phyloP scores from a whole-genome alignment of 2,888 invertebrate species.

The Gasteruption jaculator region DNA sequence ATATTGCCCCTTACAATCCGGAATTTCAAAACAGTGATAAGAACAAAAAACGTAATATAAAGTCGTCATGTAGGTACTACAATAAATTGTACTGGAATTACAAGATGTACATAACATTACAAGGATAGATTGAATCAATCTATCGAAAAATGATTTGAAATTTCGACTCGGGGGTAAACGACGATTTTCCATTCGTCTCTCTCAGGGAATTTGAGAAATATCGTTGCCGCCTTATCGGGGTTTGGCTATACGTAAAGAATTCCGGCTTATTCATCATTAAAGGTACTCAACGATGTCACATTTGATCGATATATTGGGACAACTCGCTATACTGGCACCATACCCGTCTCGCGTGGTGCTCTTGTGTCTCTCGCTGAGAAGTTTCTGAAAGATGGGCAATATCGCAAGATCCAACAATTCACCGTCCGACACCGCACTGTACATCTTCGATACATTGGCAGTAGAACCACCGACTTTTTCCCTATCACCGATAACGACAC shows the following conservation, averaged over 20 bases:
- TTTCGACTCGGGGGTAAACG: too few species aligned
- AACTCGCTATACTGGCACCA: conserved; percentile 76
- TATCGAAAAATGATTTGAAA: too few species aligned
- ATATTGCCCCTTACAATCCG: too few species aligned
- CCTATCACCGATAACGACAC: not conserved
- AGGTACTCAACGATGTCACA: conserved; percentile 94
- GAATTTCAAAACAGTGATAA: too few species aligned
- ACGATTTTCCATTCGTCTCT: too few species aligned
- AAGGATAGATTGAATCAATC: too few species aligned
- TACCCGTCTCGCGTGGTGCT: conserved; percentile 64
- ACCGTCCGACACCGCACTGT: conserved; percentile 77
- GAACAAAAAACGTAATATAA: too few species aligned
- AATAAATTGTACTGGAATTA: too few species aligned
- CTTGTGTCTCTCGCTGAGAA: conserved; percentile 77
- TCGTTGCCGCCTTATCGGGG: not conserved
- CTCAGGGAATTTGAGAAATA: too few species aligned
- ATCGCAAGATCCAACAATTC: conserved; percentile 82
- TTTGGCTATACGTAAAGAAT: not conserved
- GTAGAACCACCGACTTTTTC: conserved; percentile 35
- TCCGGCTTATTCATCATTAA: too few species aligned
- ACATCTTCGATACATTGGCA: conserved; percentile 55
- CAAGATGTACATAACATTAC: too few species aligned
- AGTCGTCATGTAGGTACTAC: too few species aligned
- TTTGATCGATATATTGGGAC: conserved; percentile 91
- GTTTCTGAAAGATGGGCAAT: conserved; percentile 85